Base-by-base conservation (phyloP, 1,140 invertebrate genomes). In the Camponotus pennsylvanicus region DNA sequence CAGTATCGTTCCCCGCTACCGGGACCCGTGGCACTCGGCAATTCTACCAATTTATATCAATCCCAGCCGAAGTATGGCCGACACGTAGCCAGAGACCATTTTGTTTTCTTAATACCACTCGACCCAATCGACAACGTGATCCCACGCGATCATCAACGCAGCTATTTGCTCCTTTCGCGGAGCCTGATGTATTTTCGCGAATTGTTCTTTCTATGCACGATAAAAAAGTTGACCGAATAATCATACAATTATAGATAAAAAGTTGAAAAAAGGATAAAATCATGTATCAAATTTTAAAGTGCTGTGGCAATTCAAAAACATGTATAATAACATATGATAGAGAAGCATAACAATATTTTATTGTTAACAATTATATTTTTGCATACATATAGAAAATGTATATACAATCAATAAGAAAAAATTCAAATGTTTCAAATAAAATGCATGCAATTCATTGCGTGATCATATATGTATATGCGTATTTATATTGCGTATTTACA, bases 11-110 rank as follows among this genome's bases (percentile, higher is more conserved):
- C 90, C 87, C 88, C 69, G 69, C 59, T 80, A 67, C 57, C 71
- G 55, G 71, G 67, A 66, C 49, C 63, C 86, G 85, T 79, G 71
- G 86, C 77, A 75, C 64, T 77, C 84, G 49, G 77, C 91, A 93
- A 93, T 93, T 93, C 89, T 87, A 87, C 91, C 94, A 95, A 95
- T 95, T 95, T 95, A 92, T 92, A 92, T 93, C 92, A 93, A 94
- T 94, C 92, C 87, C 67, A 71, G 87, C 88, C 87, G 87, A 89
- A 91, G 86, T 84, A 93, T 90, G 90, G 91, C 91, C 88, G 90
- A 90, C 88, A 82, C 69, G 18, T 18, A 80, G 52, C 76, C 84
- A 82, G 89, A 89, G 91, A 89, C 89, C 92, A 93, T 93, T 93
- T 93, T 91, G 91, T 86, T 91, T 92, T 88, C 85, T 91, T 90